Conservation (phyloP, 2,113 vertebrate genomes). For the Corythornis cristatus region DNA sequence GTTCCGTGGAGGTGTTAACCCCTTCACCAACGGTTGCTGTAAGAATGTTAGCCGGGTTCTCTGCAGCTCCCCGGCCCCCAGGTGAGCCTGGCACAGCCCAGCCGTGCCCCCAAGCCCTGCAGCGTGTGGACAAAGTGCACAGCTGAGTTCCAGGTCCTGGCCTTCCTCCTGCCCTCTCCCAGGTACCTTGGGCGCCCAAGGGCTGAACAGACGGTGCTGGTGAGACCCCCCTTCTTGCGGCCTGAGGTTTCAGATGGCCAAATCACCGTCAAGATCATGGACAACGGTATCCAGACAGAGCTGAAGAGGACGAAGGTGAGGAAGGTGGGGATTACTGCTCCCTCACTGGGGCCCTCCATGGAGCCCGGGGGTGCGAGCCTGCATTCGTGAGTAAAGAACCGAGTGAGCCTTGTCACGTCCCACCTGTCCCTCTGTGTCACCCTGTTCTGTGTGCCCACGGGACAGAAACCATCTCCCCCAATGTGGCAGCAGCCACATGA, state of each 20-base stretch:
- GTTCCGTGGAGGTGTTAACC: slow-evolving; percentile 95
- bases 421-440: rapidly evolving
- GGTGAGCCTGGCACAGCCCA: slow-evolving; percentile 60
- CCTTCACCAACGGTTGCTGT: slow-evolving; percentile 93
- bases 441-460: not conserved
- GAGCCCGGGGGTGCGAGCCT: slow-evolving; percentile 24
- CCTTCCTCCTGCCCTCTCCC: not conserved
- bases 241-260: slow-evolving; percentile 82
- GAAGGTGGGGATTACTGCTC: not conserved
- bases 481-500: not conserved
- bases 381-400: slow-evolving; percentile 58
- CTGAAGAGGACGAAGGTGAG: slow-evolving; percentile 89
- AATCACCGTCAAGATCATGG: slow-evolving; percentile 89
- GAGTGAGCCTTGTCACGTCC: slow-evolving; percentile 8
- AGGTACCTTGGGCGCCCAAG: slow-evolving; percentile 89
- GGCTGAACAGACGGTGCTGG: slow-evolving; percentile 80
- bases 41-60: slow-evolving; percentile 92
- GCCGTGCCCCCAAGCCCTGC: rapidly evolving
- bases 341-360: not conserved
- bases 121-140: rapidly evolving
- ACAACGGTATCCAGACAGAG: slow-evolving; percentile 95
- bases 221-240: slow-evolving; percentile 91
- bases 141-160: rapidly evolving
- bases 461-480: not conserved
- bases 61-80: slow-evolving; percentile 93